Evolutionary conservation across 2,888 invertebrate species (phyloP), one percentile per base, ranked within the genome.

Genomic region (Leptinotarsa rubiginosa): DNA sequence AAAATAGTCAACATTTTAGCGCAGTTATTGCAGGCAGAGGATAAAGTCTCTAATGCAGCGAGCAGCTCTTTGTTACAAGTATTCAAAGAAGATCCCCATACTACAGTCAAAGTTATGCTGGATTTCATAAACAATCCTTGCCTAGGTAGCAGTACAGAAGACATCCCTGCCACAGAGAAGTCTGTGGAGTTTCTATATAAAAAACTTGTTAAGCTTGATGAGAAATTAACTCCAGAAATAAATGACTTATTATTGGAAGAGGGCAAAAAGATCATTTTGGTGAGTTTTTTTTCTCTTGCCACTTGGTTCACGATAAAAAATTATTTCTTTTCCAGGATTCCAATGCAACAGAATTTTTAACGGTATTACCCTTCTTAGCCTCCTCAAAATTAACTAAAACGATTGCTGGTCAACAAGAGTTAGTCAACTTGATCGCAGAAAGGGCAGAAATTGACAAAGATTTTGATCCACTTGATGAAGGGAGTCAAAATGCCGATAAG

Each of bases 1-100:
- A 94, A 95, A 87, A 95, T 98, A 83, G 95, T 97, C 15, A 97
- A 97, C 86, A 96, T 98, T 77, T 90, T 98, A 75, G 94, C 96
- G 5, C 98, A 99, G 86, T 89, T 99, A 62, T 89, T 98, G 74
- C 92, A 96, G 25, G 65, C 75, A 49, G 95, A 96, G 79, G 97
- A 97, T 88, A 91, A 93, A 31, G 98, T 98, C 88, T 90, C 96
- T 78, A 93, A 92, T 86, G 92, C 96, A 78, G 96, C 97, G 47
- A 94, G 95, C 76, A 94, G 93, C 83, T 95, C 97, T 0, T 89
- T 98, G 70, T 89, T 95, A 81, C 92, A 94, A 47, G 91, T 97
- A 49, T 90, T 96, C 81, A 94, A 93, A 85, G 91, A 91, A 83
- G 93, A 95, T 84, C 92, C 94, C 1, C 91, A 92, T 86, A 92